These are phyloP conservation scores for Drosophila subpulchrella DNA, from an alignment of 1,140 invertebrate genomes.

Conservation along the genomic window DNA sequence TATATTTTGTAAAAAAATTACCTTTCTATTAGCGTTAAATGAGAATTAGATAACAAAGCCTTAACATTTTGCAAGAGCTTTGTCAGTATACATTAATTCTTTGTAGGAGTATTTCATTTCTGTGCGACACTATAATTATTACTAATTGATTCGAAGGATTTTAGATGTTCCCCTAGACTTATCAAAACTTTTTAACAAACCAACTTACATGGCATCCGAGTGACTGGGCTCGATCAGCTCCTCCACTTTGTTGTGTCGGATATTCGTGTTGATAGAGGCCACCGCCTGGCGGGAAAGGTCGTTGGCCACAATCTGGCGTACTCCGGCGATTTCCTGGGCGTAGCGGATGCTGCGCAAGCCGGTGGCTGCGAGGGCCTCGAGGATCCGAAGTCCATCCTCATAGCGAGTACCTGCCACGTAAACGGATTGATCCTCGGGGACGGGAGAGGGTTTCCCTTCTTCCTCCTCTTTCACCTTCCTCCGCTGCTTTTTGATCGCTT, in stretches of 20 bases:
- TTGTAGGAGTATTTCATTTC: no score
- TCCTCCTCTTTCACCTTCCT: slow-evolving; percentile 29
- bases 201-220: slow-evolving; percentile 92
- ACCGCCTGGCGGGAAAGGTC: slow-evolving; percentile 96
- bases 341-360: slow-evolving; percentile 98
- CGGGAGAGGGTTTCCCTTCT: background rate
- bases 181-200: background rate
- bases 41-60: no score
- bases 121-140: no score
- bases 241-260: slow-evolving; percentile 91
- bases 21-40: no score
- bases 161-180: no score
- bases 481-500: slow-evolving; percentile 62
- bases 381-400: slow-evolving; percentile 89
- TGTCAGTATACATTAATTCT: no score
- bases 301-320: slow-evolving; percentile 95
- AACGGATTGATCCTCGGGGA: background rate
- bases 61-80: no score
- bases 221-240: slow-evolving; percentile 90
- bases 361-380: slow-evolving; percentile 96
- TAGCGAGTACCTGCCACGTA: slow-evolving; percentile 65
- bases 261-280: slow-evolving; percentile 93
- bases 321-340: slow-evolving; percentile 95
- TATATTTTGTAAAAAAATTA: no score
- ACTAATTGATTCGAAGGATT: no score